These are phyloP conservation scores for Bombus difficillimus DNA, from an alignment of 1,140 invertebrate genomes.

Conservation along the genomic window DNA sequence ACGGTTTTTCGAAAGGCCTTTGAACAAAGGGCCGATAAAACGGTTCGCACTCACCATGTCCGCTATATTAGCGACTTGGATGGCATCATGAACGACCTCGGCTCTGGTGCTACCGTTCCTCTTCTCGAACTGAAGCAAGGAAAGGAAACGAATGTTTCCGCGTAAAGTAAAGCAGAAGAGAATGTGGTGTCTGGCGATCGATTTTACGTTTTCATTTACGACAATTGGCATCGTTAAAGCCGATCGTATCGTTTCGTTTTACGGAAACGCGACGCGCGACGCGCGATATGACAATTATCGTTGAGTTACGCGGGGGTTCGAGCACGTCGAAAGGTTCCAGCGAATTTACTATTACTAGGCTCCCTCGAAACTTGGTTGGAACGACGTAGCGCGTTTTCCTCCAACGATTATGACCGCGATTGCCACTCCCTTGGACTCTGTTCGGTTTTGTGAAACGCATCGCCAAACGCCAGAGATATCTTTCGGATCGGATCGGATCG, in stretches of 20 bases:
- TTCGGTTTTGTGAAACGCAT: background rate
- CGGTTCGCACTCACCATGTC: conserved; percentile 90
- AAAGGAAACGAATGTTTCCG: background rate
- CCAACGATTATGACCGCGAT: background rate
- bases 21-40: background rate
- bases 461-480: background rate
- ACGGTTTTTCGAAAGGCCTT: too few species aligned
- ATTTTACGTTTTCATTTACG: conserved; percentile 22
- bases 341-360: background rate
- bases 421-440: background rate
- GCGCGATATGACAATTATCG: background rate
- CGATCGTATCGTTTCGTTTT: conserved; percentile 6
- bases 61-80: conserved; percentile 98
- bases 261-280: background rate
- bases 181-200: background rate
- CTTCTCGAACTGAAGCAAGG: conserved; percentile 89
- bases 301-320: background rate
- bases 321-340: too few species aligned
- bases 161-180: background rate
- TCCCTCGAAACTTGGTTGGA: background rate
- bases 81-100: conserved; percentile 96
- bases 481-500: background rate
- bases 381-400: background rate
- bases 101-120: conserved; percentile 94
- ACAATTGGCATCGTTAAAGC: background rate